Base-by-base conservation (phyloP, 2,888 invertebrate species). In the Julus scanicus region DNA sequence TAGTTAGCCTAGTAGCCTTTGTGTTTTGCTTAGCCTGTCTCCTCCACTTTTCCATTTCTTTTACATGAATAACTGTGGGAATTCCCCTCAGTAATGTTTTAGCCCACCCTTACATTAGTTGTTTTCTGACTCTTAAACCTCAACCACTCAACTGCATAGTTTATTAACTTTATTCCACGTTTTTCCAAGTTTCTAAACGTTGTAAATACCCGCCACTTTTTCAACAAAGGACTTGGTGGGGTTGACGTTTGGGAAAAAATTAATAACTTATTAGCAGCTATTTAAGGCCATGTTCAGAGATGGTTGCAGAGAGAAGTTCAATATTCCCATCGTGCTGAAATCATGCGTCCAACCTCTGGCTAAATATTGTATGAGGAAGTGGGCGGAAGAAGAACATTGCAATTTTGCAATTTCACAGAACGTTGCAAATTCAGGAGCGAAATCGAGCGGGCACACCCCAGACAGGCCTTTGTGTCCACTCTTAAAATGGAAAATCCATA, bases 361-460 rank as follows among this genome's bases (percentile, higher is more conserved):
- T 63, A 63, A 63, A 63, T n/a, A 17, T n/a, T 63, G 63, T n/a
- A 63, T n/a, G 63, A 63, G 63, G 63, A 63, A 63, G 63, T 63
- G 63, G 63, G 63, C 63, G 63, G 63, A 17, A 63, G 63, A 53
- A 13, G 53, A 53, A 53, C 11, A 13, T 15, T 44, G 17, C 11
- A 53, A 53, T 53, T 11, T 53, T 13, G 53, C 53, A 53, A 53
- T 53, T 53, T 53, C 17, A 17, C 53, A 53, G 53, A 53, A 53
- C 53, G 53, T 4, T 17, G 15, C 53, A 53, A 53, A 53, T 53
- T 53, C 53, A 17, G 53, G 53, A 53, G 53, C 53, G 53, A 53
- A 53, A 53, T 53, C 53, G 53, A 15, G 53, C 53, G 17, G 53
- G 13, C 53, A 11, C 53, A 53, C 53, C 53, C 53, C 5, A 13